Evolutionary conservation across 2,888 invertebrate genomes (phyloP), one percentile per base, ranked within the genome.

Genomic region (Chloroclystis v-ata): DNA sequence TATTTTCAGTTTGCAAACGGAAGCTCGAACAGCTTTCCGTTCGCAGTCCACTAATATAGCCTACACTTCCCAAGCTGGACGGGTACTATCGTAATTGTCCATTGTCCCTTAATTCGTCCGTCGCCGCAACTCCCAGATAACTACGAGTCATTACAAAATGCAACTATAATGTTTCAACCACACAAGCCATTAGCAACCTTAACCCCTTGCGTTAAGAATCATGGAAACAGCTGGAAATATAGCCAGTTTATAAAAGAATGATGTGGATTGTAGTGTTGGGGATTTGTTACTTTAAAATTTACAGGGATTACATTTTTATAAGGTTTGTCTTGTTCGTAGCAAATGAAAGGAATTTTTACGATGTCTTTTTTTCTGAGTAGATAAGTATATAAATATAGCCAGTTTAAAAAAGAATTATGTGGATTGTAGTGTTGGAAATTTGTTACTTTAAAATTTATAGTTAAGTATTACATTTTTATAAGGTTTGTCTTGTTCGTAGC

Each of bases 41-140:
- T 14, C 32, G 6, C 13, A 16, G 32, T n/a, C 28, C 11, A 5
- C 14, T 33, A 33, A 16, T 33, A n/a, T 14, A 33, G 14, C 14
- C 14, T n/a, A 16, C 4, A 8, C 32, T 32, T 13, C 14, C n/a
- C 13, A n/a, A 4, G 9, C 32, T n/a, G 14, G 32, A 1, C 16
- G 5, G 14, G 32, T n/a, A 61, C 61, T 50, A 60, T 60, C 65
- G 64, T 71, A 72, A 75, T 73, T 71, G 67, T 60, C 65, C 67
- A 71, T 71, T 69, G 70, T 71, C 58, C 65, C 61, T 63, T 69
- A 70, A 75, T 72, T 72, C 67, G 73, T 73, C 65, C 67, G 60
- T 71, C 70, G 61, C 66, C 63, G 59, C 61, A 58, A 57, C 59
- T 60, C 56, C 61, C 62, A 43, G 55, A 57, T 57, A 51, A 52